Evolutionary conservation across 1,140 invertebrate species (phyloP).

Genomic region (Lasioglossum albipes): DNA sequence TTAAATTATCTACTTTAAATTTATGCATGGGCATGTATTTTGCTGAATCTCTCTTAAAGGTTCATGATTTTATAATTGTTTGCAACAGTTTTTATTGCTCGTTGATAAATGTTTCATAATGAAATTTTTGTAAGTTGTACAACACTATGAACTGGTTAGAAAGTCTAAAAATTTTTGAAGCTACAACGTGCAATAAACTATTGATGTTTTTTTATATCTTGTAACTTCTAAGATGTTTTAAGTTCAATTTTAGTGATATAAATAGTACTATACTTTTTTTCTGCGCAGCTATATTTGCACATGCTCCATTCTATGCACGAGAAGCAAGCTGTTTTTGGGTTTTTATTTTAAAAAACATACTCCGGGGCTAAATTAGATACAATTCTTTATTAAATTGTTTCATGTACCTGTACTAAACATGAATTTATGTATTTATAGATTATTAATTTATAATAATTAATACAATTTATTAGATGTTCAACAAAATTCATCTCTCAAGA

Average conservation of each 20-base stretch:
- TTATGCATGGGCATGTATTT: constrained; percentile 26
- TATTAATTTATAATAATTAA: too few relatives aligned
- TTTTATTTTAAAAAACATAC: background rate
- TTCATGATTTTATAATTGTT: background rate
- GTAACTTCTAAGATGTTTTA: background rate
- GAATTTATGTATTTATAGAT: too few relatives aligned
- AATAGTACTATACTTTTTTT: background rate
- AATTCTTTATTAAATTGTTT: too few relatives aligned
- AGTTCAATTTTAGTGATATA: background rate
- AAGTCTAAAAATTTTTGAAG: background rate
- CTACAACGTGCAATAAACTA: background rate
- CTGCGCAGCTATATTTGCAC: background rate
- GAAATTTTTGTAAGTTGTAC: too few relatives aligned
- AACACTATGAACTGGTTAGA: background rate
- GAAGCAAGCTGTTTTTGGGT: background rate
- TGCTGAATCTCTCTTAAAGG: background rate
- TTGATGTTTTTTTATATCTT: background rate
- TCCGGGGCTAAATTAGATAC: background rate
- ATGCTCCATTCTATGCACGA: background rate
- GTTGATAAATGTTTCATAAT: too few relatives aligned
- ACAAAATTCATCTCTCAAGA: too few relatives aligned
- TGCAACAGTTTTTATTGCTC: too few relatives aligned
- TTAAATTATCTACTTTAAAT: background rate
- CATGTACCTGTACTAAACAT: too few relatives aligned
- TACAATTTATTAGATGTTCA: too few relatives aligned